Conservation (phyloP, 92 coral and sea anemone species). For the Porites lobata region DNA sequence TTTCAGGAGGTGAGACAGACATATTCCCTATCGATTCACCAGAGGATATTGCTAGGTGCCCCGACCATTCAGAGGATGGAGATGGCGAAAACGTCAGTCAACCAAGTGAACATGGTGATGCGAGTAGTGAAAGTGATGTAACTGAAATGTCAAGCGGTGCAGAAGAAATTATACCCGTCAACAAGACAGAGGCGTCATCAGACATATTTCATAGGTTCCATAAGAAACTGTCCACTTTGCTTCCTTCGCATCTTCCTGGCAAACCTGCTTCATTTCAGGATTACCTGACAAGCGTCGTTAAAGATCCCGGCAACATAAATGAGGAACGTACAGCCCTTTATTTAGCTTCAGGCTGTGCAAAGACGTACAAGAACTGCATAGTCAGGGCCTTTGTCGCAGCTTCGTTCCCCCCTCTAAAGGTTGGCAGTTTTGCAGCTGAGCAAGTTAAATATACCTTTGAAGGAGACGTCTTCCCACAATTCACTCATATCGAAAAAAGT, state of each 20-base stretch:
- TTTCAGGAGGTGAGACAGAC: conserved; percentile 18
- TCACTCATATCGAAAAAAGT: conserved; percentile 16
- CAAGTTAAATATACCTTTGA: background rate
- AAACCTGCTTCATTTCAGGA: too few species aligned
- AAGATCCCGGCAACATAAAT: too few species aligned
- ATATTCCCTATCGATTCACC: background rate
- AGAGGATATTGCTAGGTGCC: background rate
- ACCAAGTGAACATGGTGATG: conserved; percentile 3
- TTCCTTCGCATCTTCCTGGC: too few species aligned
- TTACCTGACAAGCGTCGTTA: too few species aligned
- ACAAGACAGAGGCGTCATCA: background rate
- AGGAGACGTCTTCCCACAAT: conserved; percentile 30
- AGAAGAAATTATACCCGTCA: background rate
- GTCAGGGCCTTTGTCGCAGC: conserved; percentile 13
- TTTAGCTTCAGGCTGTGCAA: background rate
- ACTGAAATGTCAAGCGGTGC: background rate
- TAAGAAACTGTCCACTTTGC: too few species aligned
- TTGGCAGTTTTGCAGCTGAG: conserved; percentile 19
- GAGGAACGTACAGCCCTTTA: too few species aligned
- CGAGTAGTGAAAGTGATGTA: conserved; percentile 8
- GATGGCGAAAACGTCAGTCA: conserved; percentile 1
- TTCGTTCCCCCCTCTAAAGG: conserved; percentile 22
- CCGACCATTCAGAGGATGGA: conserved; percentile 6
- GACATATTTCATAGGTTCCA: too few species aligned
- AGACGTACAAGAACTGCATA: too few species aligned